These are phyloP conservation scores for Spodoptera litura DNA, from an alignment of 1,140 invertebrate genomes.

Conservation along the genomic window DNA sequence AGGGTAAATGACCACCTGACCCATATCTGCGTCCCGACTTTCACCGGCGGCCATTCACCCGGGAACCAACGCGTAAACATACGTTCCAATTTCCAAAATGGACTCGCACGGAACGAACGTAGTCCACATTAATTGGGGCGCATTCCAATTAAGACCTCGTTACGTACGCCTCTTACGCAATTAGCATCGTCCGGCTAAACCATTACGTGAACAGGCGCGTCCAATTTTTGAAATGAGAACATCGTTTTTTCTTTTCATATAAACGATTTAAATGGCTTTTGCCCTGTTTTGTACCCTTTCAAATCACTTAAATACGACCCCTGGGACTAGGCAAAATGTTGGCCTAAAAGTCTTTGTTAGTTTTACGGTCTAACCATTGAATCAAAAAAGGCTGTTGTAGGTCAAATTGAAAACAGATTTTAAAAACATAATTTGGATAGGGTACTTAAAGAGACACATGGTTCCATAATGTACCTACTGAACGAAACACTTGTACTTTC, in stretches of 20 bases:
- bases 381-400: too few species aligned
- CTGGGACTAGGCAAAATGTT: too few species aligned
- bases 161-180: slow-evolving; percentile 78
- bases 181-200: slow-evolving; percentile 65
- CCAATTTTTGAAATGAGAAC: slow-evolving; percentile 48
- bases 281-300: background rate
- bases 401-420: too few species aligned
- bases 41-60: slow-evolving; percentile 81
- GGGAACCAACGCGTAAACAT: slow-evolving; percentile 72
- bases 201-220: slow-evolving; percentile 51
- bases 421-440: too few species aligned
- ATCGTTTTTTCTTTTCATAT: slow-evolving; percentile 12
- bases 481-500: slow-evolving; percentile 1
- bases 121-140: slow-evolving; percentile 78
- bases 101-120: slow-evolving; percentile 56
- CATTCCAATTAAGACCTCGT: slow-evolving; percentile 83
- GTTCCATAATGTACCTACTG: slow-evolving; percentile 1
- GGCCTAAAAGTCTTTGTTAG: too few species aligned
- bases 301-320: background rate
- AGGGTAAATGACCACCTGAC: slow-evolving; percentile 82
- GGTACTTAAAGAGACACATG: background rate
- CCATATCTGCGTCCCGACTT: slow-evolving; percentile 77
- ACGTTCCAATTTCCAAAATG: slow-evolving; percentile 73
- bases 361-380: too few species aligned
- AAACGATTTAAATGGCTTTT: slow-evolving; percentile 1